Base-by-base conservation (phyloP, 2,797 vertebrate species). In the Tarsius wallacei region DNA sequence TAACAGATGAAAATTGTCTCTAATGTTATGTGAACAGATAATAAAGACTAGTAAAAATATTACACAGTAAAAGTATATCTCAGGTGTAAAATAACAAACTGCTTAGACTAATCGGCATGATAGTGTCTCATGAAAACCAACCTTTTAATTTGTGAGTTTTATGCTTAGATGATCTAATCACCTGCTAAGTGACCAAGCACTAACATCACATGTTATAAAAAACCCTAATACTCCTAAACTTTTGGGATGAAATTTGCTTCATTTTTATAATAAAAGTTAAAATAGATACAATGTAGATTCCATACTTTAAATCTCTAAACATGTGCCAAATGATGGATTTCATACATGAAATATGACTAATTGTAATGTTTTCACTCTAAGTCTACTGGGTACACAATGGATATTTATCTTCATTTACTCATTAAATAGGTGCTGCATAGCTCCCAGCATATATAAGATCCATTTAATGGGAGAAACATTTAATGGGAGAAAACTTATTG, bases 31-130 rank as follows among this genome's bases (percentile, higher is more conserved):
- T 82, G 80, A 98, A 51, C 97, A 63, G 24, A 55, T 91, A 97
- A 98, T 97, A 97, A 98, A 98, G 4, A 68, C 63, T 97, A 97
- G 91, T 83, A 98, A 98, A 98, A 98, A 97, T 91, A 97, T 90
- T 96, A 97, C 98, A 93, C 2, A 95, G 92, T 10, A 95, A 64
- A 21, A 81, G 13, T 93, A 77, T 87, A 93, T 94, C 86, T 97
- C 96, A 93, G 51, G 31, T 96, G 59, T 78, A 94, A 68, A 95
- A 97, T 96, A 96, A 31, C 15, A 92, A 96, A 97, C 28, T 90
- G 94, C 28, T 97, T 97, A 89, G 80, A 86, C 61, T 90, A 95
- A 93, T 90, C 70, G 66, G 63, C 6, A 53, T 31, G 36, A 81
- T 24, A 66, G 95, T 96, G 97, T 93, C 36, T 93, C 19, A 70